Evolutionary conservation across 1,140 invertebrate species (phyloP).

Genomic region (Myzus persicae): DNA sequence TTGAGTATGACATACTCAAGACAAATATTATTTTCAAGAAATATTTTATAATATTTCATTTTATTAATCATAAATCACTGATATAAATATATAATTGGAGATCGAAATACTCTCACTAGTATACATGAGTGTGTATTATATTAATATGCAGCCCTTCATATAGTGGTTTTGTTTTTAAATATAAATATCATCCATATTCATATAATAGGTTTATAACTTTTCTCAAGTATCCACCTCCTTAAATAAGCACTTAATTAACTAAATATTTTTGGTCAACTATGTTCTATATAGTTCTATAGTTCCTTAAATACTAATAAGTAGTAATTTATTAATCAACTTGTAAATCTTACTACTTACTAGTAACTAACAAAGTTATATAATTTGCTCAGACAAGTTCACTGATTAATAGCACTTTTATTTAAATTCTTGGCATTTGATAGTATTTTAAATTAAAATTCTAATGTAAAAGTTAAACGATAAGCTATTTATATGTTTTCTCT

Average conservation of each 20-base stretch:
- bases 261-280: background rate
- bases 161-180: too few relatives aligned
- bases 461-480: background rate
- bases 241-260: background rate
- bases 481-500: background rate
- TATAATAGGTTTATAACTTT: background rate
- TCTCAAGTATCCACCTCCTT: background rate
- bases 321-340: background rate
- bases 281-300: background rate
- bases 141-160: background rate
- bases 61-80: background rate
- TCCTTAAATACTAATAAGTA: background rate
- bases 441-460: background rate
- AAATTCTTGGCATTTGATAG: background rate
- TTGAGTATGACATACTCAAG: background rate
- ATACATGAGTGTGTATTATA: background rate
- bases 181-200: too few relatives aligned
- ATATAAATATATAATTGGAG: background rate
- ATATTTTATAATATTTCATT: background rate
- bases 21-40: background rate
- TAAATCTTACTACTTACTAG: background rate
- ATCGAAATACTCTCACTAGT: background rate
- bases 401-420: background rate
- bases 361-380: background rate
- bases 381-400: background rate